Base-by-base conservation (phyloP, 1,140 invertebrate genomes). In the Harpegnathos saltator region DNA sequence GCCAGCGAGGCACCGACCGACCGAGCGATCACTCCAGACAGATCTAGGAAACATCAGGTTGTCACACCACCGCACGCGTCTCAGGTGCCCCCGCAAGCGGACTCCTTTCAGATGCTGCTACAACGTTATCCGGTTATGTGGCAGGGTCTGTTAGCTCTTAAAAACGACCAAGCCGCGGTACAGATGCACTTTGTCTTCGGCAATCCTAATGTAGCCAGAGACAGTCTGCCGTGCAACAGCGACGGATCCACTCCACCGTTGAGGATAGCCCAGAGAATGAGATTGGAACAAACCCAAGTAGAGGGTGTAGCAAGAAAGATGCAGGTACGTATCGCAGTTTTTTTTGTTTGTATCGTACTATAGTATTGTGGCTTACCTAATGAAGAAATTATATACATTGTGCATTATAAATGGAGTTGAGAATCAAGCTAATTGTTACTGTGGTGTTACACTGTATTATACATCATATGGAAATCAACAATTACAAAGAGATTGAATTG, bases 141-240 rank as follows among this genome's bases (percentile, higher is more conserved):
- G 99, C 98, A 99, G 95, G 99, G 99, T 1, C 93, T 98, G 50
- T 93, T 99, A 85, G 98, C 98, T 0, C 94, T 99, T 48, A 99
- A 99, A 93, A 99, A 98, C 93, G 98, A 99, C 93, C 97, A 97
- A 89, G 98, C 98, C 3, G 97, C 97, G 24, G 99, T 99, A 12
- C 98, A 99, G 94, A 99, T 99, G 98, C 98, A 99, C 94, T 99
- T 98, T 94, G 98, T 99, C 38, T 98, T 98, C 88, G 99, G 99
- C 17, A 99, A 98, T 95, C 97, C 97, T 0, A 95, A 96, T 87
- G 97, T 99, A 66, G 98, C 98, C 0, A 95, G 96, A 50, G 96
- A 96, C 75, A 98, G 98, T 85, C 94, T 99, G 87, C 97, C 97
- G 7, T 96, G 96, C 65, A 96, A 97, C 91, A 95, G 96, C 33